Evolutionary conservation across 2,797 vertebrate genomes (phyloP), one percentile per base, ranked within the genome.

Genomic region (Falco rusticolus): DNA sequence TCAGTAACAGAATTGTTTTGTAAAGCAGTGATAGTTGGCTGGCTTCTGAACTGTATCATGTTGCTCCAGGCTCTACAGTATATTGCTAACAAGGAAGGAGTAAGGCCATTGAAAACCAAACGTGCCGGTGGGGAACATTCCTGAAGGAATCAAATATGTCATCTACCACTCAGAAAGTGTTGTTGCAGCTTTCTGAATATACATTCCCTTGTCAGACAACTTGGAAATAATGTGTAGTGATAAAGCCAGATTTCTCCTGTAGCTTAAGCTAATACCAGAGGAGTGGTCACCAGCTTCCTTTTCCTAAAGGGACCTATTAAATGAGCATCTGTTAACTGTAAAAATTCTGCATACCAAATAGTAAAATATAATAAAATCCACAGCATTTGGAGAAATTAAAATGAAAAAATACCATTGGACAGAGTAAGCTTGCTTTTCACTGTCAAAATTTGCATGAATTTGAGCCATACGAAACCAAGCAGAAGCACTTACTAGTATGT

Each of bases 261-360:
- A 95, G 84, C 88, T 97, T 95, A 94, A 96, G 85, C 29, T 93
- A 91, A 93, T 95, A 79, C 85, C 57, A 57, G 29, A 22, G 21
- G 10, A 76, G 28, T 3, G 6, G 3, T 86, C 65, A 33, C 24
- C 19, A 71, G 89, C 94, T 96, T 95, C 1, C 77, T 53, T 54
- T 95, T 96, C 94, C 64, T 94, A 87, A 94, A 75, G 90, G 13
- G 6, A 89, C 89, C 76, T 97, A 94, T 96, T 96, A 94, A 97
- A 94, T 87, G 82, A 97, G 94, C 96, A 97, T 97, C 95, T 97
- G 92, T 96, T 97, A 97, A 97, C 80, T 95, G 90, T 97, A 97
- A 97, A 96, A 97, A 93, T 95, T 94, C 64, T 87, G 88, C 43
- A 41, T 39, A 93, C 39, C 78, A 89, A 96, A 95, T 94, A 54